Evolutionary conservation across 1,140 invertebrate species (phyloP), one percentile per base, ranked within the genome.

Genomic region (Drosophila rufa): DNA sequence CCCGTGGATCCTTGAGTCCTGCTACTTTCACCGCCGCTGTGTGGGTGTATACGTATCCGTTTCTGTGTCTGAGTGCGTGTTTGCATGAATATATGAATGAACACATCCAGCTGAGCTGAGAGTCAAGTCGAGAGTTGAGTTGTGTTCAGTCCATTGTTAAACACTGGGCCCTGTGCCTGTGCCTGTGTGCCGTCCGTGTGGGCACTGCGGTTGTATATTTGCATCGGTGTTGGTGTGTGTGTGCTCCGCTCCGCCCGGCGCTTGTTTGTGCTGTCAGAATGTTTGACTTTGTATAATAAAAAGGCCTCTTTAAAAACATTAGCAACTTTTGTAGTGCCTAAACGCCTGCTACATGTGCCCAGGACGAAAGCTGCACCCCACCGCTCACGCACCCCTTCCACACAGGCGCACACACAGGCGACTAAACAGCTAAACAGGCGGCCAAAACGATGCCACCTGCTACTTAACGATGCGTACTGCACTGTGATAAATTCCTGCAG

Each of bases 251-350:
- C 53, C 11, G 77, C 67, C 50, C 50, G 59, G 47, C 59, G 66
- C 78, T 68, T 86, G 75, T 69, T 65, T 77, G 64, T 65, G 71
- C 77, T 77, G 86, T 81, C 77, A 91, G 82, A 80, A 75, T 87
- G 87, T 91, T 91, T 91, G 83, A 86, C 86, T 91, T 91, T 86
- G 87, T 91, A 86, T 91, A 91, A 91, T 91, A 91, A 91, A 91
- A 91, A 86, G 82, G 87, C 79, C 80, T 82, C 82, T 91, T 84
- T 91, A 91, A 91, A 91, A 91, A 86, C 87, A 91, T 91, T 91
- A 91, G 87, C 86, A 91, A 91, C 82, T 90, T 90, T 91, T 90
- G 86, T 90, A 85, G 85, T 86, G 80, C 79, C 80, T 91, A 86
- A 91, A 67, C 80, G 79, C 58, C 62, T 55, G 80, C 84, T 80